Percentiles rank a stretch among this genome's conserved stretches.
These are phyloP conservation scores for Drosophila kurseongensis DNA, from an alignment of 1,140 invertebrate genomes.

Conservation along the genomic window DNA sequence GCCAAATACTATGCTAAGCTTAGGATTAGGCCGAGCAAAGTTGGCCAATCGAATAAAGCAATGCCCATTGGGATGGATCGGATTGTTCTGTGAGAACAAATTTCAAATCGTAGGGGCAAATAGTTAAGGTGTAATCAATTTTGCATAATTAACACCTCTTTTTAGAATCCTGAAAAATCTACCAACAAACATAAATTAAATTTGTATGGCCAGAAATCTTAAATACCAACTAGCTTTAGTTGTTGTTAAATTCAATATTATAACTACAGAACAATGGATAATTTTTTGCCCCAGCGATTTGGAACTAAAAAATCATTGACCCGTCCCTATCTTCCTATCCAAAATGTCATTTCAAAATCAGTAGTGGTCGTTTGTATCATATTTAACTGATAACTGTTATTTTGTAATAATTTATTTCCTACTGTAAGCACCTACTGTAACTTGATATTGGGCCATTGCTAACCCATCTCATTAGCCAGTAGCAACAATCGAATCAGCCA, in stretches of 20 bases:
- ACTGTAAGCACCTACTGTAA: slow-evolving; percentile 29
- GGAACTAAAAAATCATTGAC: not conserved
- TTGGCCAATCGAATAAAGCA: slow-evolving; percentile 41
- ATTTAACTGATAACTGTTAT: slow-evolving; percentile 59
- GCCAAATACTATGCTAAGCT: slow-evolving; percentile 75
- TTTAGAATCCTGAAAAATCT: too few species aligned
- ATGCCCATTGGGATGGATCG: slow-evolving; percentile 18
- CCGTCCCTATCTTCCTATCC: slow-evolving; percentile 3
- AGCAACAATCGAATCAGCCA: slow-evolving; percentile 12
- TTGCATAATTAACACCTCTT: too few species aligned
- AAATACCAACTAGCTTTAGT: not conserved
- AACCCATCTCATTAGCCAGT: slow-evolving; percentile 12
- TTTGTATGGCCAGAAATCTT: not conserved
- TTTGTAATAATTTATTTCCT: slow-evolving; percentile 70
- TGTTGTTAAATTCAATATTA: not conserved
- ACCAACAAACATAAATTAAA: not conserved
- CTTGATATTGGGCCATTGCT: slow-evolving; percentile 24
- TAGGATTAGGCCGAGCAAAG: slow-evolving; percentile 35
- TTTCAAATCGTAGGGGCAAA: not conserved
- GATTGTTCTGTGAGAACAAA: not conserved
- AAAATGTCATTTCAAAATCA: slow-evolving; percentile 7
- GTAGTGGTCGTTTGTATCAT: slow-evolving; percentile 19
- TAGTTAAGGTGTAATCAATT: too few species aligned
- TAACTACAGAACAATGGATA: not conserved
- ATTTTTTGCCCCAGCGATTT: not conserved